Percentiles rank a stretch among this genome's conserved stretches.
Evolutionary conservation across 2,113 vertebrate genomes (phyloP).

Genomic region (Melanerpes aurifrons): DNA sequence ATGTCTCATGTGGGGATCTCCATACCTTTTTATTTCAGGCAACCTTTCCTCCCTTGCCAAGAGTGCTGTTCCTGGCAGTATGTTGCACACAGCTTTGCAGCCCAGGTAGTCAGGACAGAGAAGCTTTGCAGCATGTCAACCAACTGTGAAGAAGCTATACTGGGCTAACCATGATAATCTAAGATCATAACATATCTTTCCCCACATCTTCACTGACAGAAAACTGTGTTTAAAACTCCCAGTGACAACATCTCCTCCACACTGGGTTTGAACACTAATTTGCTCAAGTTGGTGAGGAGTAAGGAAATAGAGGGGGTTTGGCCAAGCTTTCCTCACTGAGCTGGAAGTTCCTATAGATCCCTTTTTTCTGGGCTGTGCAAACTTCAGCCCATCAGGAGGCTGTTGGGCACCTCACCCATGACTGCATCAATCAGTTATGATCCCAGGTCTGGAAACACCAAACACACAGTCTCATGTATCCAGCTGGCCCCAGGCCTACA

Average conservation of each 20-base stretch:
- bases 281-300: neutral
- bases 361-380: neutral
- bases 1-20: neutral
- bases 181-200: neutral
- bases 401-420: neutral
- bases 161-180: neutral
- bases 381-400: neutral
- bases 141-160: neutral
- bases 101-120: neutral
- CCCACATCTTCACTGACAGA: neutral
- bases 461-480: neutral
- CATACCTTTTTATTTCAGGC: neutral
- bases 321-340: neutral
- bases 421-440: neutral
- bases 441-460: neutral
- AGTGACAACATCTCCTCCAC: neutral
- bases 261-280: neutral
- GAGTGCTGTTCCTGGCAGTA: neutral
- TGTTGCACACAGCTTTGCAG: neutral
- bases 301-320: neutral
- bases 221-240: neutral
- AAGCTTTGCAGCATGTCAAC: rapidly evolving
- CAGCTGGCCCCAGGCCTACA: neutral
- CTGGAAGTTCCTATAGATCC: rapidly evolving
- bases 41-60: neutral